A percentile compares a stretch with the other conserved stretches of the same genome.
These are phyloP conservation scores for Acromyrmex echinatior DNA, from an alignment of 1,140 invertebrate species.

Conservation along the genomic window DNA sequence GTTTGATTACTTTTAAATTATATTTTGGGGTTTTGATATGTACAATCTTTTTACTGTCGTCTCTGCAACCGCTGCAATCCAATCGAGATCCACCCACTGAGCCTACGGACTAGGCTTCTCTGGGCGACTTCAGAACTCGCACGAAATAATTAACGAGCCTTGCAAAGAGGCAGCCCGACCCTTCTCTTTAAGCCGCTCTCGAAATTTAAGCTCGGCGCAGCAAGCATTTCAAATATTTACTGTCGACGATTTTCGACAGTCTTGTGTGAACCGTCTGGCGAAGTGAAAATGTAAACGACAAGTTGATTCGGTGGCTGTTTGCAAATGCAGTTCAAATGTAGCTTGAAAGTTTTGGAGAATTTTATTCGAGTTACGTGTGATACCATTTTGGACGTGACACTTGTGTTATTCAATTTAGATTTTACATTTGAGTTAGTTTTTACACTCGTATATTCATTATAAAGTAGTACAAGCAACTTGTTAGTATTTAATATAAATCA, in stretches of 20 bases:
- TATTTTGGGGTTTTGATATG: constrained; percentile 13
- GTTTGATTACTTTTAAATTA: background rate
- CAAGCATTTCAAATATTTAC: constrained; percentile 76
- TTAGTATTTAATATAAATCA: background rate
- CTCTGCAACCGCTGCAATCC: constrained; percentile 23
- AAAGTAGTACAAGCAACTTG: background rate
- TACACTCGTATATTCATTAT: background rate
- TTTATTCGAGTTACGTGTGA: constrained; percentile 31
- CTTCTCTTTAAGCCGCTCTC: constrained; percentile 58
- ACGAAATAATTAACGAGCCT: constrained; percentile 85
- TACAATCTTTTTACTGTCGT: background rate
- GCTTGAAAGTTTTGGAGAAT: constrained; percentile 14
- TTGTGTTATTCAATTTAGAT: constrained; percentile 25
- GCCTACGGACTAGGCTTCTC: constrained; percentile 70
- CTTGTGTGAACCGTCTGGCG: background rate
- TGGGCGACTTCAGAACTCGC: constrained; percentile 80
- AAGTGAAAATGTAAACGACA: constrained; percentile 61
- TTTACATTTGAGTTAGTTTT: background rate
- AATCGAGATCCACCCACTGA: constrained; percentile 2
- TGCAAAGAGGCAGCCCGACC: constrained; percentile 61
- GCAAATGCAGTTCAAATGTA: constrained; percentile 52
- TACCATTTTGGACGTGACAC: constrained; percentile 26
- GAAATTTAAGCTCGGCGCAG: constrained; percentile 70
- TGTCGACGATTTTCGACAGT: constrained; percentile 55
- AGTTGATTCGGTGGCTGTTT: constrained; percentile 46